These are phyloP conservation scores for Acleris sparsana DNA, from an alignment of 2,888 invertebrate species.

Conservation along the genomic window DNA sequence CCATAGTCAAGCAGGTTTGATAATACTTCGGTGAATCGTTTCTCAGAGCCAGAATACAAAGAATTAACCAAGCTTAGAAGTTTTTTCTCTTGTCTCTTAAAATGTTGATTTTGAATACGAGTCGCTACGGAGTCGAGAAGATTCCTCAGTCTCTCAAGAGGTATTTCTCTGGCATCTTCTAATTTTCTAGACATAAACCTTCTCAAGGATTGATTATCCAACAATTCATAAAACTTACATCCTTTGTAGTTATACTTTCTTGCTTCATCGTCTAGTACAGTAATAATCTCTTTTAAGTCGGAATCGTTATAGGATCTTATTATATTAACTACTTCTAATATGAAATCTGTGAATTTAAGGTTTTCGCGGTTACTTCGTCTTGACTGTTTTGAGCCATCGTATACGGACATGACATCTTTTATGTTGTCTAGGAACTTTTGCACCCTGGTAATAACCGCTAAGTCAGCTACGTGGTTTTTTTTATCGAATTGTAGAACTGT, in stretches of 20 bases:
- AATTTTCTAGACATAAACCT: conserved; percentile 46
- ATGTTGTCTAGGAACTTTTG: conserved; percentile 50
- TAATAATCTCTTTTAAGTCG: conserved; percentile 49
- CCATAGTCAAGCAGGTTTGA: neutral
- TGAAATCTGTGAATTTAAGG: conserved; percentile 54
- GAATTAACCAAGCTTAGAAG: conserved; percentile 53
- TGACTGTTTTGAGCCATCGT: neutral
- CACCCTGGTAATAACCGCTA: conserved; percentile 51
- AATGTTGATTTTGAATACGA: conserved; percentile 39
- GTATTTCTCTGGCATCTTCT: conserved; percentile 39
- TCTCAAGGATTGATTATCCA: conserved; percentile 44
- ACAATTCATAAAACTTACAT: conserved; percentile 50
- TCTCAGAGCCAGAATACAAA: conserved; percentile 46
- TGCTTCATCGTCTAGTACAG: conserved; percentile 49
- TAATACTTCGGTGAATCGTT: conserved; percentile 46
- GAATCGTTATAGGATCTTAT: conserved; percentile 50
- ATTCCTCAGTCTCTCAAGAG: conserved; percentile 42
- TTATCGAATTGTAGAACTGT: conserved; percentile 59
- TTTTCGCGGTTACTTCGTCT: conserved; percentile 19
- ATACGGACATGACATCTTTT: conserved; percentile 42
- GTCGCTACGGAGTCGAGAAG: conserved; percentile 40
- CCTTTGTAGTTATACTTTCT: conserved; percentile 51
- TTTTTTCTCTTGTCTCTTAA: conserved; percentile 34
- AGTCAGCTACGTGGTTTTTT: conserved; percentile 46
- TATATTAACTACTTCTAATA: conserved; percentile 44